Evolutionary conservation across 2,113 vertebrate species (phyloP), one percentile per base, ranked within the genome.

Genomic region (Leptodactylus fuscus): DNA sequence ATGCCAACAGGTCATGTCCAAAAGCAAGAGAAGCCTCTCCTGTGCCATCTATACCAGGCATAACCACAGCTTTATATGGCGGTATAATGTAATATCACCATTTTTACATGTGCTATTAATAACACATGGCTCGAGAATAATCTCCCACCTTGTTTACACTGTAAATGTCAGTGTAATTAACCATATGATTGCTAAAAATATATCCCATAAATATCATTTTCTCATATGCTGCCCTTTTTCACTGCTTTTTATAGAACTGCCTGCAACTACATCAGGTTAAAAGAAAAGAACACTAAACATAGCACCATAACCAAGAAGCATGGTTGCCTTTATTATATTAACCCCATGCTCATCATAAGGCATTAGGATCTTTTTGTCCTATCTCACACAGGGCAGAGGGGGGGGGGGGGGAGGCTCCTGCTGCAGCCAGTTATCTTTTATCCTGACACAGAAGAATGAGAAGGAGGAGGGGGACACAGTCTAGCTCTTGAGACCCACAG

Each of bases 81-180:
- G 12, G 36, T 41, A 13, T 41, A 34, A 51, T 38, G 38, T 3
- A 78, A 49, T 24, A 38, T 38, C 13, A 58, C 7, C 51, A 16
- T 58, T 55, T 53, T 15, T 55, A 1, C 20, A 22, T 55, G n/a
- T 38, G 44, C 53, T 44, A 3, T 79, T 18, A 46, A 20, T 69
- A 71, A 32, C 83, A 85, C 70, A 79, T 85, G 83, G 60, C 44
- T 44, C 36, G 20, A n/a, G 12, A 36, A 74, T 76, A 20, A 10
- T 69, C 32, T 71, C 73, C 83, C 62, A 78, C 74, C n/a, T 79
- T 34, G 41, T 69, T 58, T n/a, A 62, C 49, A 48, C 77, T 55
- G n/a, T 36, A 79, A 70, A 79, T 85, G 46, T 69, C 53, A 85
- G 78, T 29, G 32, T 79, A 27, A 9, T 13, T 70, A 51, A 58